phyloP scores from a whole-genome alignment of 2,888 invertebrate genomes.

The Drosophila ustulata region DNA sequence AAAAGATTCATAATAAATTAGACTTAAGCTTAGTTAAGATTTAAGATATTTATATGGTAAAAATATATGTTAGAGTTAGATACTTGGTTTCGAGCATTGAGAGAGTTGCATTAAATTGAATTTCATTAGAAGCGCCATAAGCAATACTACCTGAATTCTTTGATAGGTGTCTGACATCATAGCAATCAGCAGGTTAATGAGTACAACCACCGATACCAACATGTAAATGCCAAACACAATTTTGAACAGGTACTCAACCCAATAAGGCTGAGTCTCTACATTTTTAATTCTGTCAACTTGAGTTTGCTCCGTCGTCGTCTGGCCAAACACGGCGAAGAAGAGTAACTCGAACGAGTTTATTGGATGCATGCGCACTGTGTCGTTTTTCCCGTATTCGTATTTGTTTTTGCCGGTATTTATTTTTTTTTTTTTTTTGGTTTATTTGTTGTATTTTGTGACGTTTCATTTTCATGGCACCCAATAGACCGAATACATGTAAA shows the following conservation, averaged over 20 bases:
- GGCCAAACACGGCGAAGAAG: slow-evolving; percentile 99
- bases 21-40: slow-evolving; percentile 58
- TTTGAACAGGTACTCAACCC: slow-evolving; percentile 95
- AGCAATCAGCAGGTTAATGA: slow-evolving; percentile 99
- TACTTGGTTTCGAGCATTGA: slow-evolving; percentile 26
- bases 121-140: slow-evolving; percentile 62
- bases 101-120: slow-evolving; percentile 29
- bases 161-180: slow-evolving; percentile 99
- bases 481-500: slow-evolving; percentile 28
- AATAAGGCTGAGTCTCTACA: slow-evolving; percentile 88
- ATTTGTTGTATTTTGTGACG: neutral
- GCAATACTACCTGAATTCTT: slow-evolving; percentile 94
- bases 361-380: slow-evolving; percentile 95
- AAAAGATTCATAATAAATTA: slow-evolving; percentile 7
- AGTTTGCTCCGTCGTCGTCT: slow-evolving; percentile 93
- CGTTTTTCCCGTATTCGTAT: slow-evolving; percentile 24
- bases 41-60: slow-evolving; percentile 5
- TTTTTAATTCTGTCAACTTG: slow-evolving; percentile 88
- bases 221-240: slow-evolving; percentile 97
- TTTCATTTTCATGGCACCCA: slow-evolving; percentile 7
- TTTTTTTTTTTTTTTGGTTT: neutral
- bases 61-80: slow-evolving; percentile 4
- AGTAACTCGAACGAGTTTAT: slow-evolving; percentile 97
- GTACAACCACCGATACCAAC: slow-evolving; percentile 99
- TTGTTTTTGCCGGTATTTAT: neutral